Base-by-base conservation (phyloP, 2,888 invertebrate species). In the Trisateles emortualis region DNA sequence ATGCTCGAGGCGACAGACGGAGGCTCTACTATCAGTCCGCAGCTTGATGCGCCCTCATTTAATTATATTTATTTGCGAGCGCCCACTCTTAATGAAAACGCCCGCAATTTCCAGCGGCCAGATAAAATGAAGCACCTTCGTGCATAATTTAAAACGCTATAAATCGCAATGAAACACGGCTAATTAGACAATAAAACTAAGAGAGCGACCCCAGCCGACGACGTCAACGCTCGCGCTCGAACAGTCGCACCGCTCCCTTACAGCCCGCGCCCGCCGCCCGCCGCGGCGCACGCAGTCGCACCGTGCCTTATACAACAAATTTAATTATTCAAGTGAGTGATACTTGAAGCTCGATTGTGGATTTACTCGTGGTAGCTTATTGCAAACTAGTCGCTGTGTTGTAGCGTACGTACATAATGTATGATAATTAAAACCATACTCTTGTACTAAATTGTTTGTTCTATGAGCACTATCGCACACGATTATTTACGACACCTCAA, bases 61-160 rank as follows among this genome's bases (percentile, higher is more conserved):
- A 84, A 84, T 84, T 75, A 84, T 85, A 84, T 86, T 84, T 84
- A 86, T 86, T 83, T 80, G 74, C 72, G 55, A 74, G 56, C 58
- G 38, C 72, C 61, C 62, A 67, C 66, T 71, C 74, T 64, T 84
- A 85, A 86, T 85, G 83, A 83, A 84, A 86, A 83, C 73, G 75
- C 76, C 79, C 78, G 73, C 82, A 79, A 81, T 81, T 79, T 69
- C 71, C 74, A 64, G 67, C 68, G 59, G 41, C 57, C 53, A 59
- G 57, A 65, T 68, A 67, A 65, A 65, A 68, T 59, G 52, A 53
- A 84, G 81, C 79, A 83, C 81, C 81, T 83, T 76, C 73, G 76
- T 77, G 81, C 77, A 84, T 84, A 86, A 84, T 86, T 85, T 81
- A 83, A 83, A 83, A 80, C 72, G 81, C 70, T 81, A 86, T 87